A percentile compares a stretch with the other conserved stretches of the same genome.
Evolutionary conservation across 2,797 vertebrate genomes (phyloP).

Genomic region (Furcifer pardalis): DNA sequence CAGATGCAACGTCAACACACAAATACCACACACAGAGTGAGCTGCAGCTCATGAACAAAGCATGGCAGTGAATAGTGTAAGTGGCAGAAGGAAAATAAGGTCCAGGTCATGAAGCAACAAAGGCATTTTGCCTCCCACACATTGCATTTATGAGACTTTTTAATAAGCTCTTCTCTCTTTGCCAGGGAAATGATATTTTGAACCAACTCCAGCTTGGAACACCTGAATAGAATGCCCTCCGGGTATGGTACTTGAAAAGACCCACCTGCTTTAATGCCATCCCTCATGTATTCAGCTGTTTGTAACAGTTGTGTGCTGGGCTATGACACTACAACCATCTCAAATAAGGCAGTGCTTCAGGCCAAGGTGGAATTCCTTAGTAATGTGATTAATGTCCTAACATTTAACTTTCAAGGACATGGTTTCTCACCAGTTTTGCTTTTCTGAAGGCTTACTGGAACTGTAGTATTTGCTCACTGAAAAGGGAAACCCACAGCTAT

Average conservation of each 20-base stretch:
- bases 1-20: background rate
- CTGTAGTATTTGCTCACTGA: background rate
- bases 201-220: conserved; percentile 10
- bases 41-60: background rate
- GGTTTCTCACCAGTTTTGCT: background rate
- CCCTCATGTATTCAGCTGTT: background rate
- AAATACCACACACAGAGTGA: background rate
- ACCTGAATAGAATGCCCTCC: background rate
- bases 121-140: background rate
- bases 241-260: background rate
- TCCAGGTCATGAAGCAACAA: background rate
- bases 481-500: background rate
- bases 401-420: background rate
- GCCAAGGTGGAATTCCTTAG: conserved; percentile 1
- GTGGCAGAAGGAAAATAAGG: background rate
- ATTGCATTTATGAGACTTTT: background rate
- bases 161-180: background rate
- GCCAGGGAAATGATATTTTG: conserved; percentile 15
- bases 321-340: background rate
- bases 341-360: background rate
- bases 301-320: background rate
- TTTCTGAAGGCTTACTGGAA: background rate
- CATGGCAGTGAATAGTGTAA: background rate
- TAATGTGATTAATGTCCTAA: background rate
- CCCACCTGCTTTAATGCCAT: background rate